A percentile compares a stretch with the other conserved stretches of the same genome.
These are phyloP conservation scores for Eulemur rubriventer DNA, from an alignment of 2,797 vertebrate species.

Conservation along the genomic window DNA sequence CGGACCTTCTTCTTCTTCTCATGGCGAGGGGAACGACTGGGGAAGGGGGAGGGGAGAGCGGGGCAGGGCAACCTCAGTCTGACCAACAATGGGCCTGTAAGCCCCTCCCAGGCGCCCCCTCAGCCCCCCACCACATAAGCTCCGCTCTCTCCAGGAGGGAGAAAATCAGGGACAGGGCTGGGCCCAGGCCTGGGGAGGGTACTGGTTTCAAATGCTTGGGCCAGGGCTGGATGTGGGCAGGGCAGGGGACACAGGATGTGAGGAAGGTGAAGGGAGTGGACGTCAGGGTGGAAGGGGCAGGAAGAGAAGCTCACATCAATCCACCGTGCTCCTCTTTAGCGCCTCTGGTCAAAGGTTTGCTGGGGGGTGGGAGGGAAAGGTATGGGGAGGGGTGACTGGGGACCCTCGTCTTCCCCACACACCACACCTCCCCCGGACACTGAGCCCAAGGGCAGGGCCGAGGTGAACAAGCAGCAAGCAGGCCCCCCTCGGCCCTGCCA, in stretches of 20 bases:
- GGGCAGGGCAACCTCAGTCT: slow-evolving; percentile 63
- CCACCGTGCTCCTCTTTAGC: slow-evolving; percentile 80
- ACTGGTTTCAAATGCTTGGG: neutral
- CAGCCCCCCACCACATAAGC: neutral
- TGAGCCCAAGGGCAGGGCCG: slow-evolving; percentile 15
- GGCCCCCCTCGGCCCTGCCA: slow-evolving; percentile 16
- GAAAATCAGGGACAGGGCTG: neutral
- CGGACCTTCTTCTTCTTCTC: slow-evolving; percentile 97
- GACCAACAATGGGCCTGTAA: neutral
- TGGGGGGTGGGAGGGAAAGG: slow-evolving; percentile 57
- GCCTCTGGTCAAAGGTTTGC: slow-evolving; percentile 78
- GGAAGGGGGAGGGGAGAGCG: neutral
- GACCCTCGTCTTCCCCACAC: slow-evolving; percentile 46
- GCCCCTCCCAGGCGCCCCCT: neutral
- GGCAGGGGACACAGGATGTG: neutral
- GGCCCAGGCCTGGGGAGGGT: neutral
- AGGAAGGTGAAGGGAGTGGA: neutral
- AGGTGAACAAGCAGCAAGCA: neutral
- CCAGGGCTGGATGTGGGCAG: neutral
- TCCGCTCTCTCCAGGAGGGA: neutral
- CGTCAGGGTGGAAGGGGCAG: neutral
- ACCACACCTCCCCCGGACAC: neutral
- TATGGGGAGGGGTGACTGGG: slow-evolving; percentile 61
- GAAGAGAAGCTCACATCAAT: slow-evolving; percentile 78
- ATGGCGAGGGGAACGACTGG: slow-evolving; percentile 92